Conservation (phyloP, 1,140 invertebrate species). For the Notospermus geniculatus region DNA sequence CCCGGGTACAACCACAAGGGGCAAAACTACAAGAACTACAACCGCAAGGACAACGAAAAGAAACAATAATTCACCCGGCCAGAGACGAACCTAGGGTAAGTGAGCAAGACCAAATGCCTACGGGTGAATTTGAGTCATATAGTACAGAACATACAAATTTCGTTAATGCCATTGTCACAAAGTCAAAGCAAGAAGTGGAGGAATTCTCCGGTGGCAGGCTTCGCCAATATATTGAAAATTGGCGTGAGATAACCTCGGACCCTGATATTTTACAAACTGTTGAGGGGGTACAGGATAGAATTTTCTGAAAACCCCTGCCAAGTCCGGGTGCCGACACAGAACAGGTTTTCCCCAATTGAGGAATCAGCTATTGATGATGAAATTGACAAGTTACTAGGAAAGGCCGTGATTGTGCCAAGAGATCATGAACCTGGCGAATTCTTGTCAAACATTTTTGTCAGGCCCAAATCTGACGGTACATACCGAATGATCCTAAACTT, state of each 20-base stretch:
- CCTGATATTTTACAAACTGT: constrained; percentile 20
- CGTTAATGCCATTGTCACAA: not conserved
- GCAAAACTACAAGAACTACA: not conserved
- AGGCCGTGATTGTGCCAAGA: not conserved
- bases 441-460: constrained; percentile 21
- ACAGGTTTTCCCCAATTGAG: constrained; percentile 4
- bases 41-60: not conserved
- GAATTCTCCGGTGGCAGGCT: constrained; percentile 20
- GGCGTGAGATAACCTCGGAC: constrained; percentile 22
- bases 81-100: not conserved
- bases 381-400: constrained; percentile 13
- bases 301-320: not conserved
- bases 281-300: constrained; percentile 17
- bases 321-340: not conserved
- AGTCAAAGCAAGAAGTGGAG: not conserved
- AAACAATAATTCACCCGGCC: not conserved
- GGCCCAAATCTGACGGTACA: constrained; percentile 16
- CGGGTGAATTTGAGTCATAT: too few species aligned
- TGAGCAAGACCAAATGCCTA: not conserved
- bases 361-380: constrained; percentile 8
- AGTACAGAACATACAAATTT: too few species aligned
- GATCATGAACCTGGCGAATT: constrained; percentile 16
- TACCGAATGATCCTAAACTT: constrained; percentile 20
- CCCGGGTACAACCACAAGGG: not conserved
- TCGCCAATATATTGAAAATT: constrained; percentile 18